phyloP scores from a whole-genome alignment of 2,113 vertebrate species.

The Helogale parvula region DNA sequence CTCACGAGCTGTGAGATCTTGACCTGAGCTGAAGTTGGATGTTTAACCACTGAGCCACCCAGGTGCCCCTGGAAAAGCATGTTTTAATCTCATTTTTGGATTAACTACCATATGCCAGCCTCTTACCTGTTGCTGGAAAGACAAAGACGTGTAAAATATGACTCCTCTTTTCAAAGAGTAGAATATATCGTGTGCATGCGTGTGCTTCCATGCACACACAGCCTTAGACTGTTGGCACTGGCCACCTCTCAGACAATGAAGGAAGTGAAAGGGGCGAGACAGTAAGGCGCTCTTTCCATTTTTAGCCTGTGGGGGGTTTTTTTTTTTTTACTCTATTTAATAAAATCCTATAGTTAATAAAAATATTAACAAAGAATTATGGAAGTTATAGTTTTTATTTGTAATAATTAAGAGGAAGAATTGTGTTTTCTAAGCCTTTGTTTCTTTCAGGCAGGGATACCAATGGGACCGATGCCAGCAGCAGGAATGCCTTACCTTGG shows the following conservation, averaged over 20 bases:
- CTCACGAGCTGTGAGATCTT: no score
- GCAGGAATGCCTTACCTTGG: slow-evolving; percentile 94
- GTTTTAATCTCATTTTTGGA: slow-evolving; percentile 28
- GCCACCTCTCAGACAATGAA: neutral
- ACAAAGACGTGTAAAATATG: neutral
- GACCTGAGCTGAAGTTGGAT: no score
- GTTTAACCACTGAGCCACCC: no score
- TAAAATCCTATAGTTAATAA: neutral
- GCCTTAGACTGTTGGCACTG: neutral
- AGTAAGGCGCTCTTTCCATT: neutral
- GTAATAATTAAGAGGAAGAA: slow-evolving; percentile 33
- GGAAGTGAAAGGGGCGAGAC: neutral
- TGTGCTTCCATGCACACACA: neutral
- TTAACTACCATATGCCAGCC: neutral
- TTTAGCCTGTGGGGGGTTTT: neutral
- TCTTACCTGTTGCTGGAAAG: neutral
- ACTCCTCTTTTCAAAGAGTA: neutral
- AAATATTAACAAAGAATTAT: neutral
- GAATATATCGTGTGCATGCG: neutral
- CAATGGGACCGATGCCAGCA: slow-evolving; percentile 91
- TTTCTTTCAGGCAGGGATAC: slow-evolving; percentile 91
- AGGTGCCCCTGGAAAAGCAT: neutral
- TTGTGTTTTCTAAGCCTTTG: slow-evolving; percentile 15
- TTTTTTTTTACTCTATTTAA: slow-evolving; percentile 31
- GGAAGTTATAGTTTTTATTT: neutral